Evolutionary conservation across 2,888 invertebrate genomes (phyloP), one percentile per base, ranked within the genome.

Genomic region (Eustalomyia histrio): DNA sequence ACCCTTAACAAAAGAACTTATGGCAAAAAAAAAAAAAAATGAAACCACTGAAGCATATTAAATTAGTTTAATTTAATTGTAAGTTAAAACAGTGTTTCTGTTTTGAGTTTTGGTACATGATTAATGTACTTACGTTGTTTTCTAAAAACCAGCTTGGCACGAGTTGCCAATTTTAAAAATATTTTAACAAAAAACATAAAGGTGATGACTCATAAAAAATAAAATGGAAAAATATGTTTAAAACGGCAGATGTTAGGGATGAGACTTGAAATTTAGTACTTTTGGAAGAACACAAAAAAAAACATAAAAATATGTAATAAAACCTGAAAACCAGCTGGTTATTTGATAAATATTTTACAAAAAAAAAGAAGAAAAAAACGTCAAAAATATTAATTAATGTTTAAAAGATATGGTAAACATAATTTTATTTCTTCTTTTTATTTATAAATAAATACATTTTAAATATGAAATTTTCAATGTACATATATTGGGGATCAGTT

Each of bases 141-240:
- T n/a, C n/a, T 63, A 9, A 1, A 50, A 76, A 43, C 60, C 65
- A 50, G 71, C 71, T 78, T 71, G 71, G 76, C 76, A 78, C 76
- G 76, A 65, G 76, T 72, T 60, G 65, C 65, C 43, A 53, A 76
- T 69, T 63, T 63, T 12, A 35, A 64, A 57, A 29, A 29, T 29
- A 7, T 29, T 29, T 55, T 55, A 63, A 55, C 12, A 7, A n/a
- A n/a, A 35, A 29, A 50, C 39, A 53, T 24, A 53, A 71, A 65
- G 55, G 18, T 29, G 65, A 76, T 71, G 71, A 71, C 53, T 78
- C 58, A 61, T 47, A 9, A 29, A n/a, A 55, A 24, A n/a, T n/a
- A n/a, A n/a, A 18, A n/a, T 8, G 10, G 55, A 16, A 8, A 63
- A 18, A 21, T 7, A 16, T 16, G 39, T 10, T 17, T 12, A 21